Percentiles rank a stretch among this genome's conserved stretches.
Conservation (phyloP, 64 coral and sea anemone genomes). For the Actinia tenebrosa region DNA sequence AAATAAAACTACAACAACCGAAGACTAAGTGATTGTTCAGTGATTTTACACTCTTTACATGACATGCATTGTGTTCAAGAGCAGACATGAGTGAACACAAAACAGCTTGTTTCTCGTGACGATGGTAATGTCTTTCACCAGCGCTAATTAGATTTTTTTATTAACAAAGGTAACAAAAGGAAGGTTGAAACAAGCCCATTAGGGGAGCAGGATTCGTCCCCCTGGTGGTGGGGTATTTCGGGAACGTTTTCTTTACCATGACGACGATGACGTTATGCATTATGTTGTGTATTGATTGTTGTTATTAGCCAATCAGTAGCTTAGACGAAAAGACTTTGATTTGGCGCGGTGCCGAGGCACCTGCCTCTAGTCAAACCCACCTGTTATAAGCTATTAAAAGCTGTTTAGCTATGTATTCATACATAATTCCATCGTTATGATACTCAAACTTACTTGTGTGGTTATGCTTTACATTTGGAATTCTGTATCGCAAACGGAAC, state of each 20-base stretch:
- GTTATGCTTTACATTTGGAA: neutral
- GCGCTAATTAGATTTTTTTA: neutral
- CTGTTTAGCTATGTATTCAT: neutral
- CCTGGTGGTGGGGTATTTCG: neutral
- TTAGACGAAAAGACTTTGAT: neutral
- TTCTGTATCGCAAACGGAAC: neutral
- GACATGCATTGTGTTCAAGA: too few relatives aligned
- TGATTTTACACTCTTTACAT: too few relatives aligned
- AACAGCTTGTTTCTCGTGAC: neutral
- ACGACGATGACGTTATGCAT: neutral
- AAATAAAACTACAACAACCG: neutral
- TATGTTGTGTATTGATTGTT: neutral
- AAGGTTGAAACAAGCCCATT: neutral
- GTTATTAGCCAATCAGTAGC: neutral
- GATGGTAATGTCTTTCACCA: neutral
- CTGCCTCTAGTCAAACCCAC: neutral
- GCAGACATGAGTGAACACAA: neutral
- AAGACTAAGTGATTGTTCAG: too few relatives aligned
- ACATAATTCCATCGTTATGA: neutral
- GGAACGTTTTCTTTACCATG: neutral
- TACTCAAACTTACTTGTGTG: neutral
- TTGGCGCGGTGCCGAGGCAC: slow-evolving; percentile 23
- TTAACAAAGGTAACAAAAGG: neutral
- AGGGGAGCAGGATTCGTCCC: too few relatives aligned
- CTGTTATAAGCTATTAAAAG: slow-evolving; percentile 13